A percentile compares a stretch with the other conserved stretches of the same genome.
phyloP scores from a whole-genome alignment of 1,140 invertebrate species.

The Pomacea maculata region DNA sequence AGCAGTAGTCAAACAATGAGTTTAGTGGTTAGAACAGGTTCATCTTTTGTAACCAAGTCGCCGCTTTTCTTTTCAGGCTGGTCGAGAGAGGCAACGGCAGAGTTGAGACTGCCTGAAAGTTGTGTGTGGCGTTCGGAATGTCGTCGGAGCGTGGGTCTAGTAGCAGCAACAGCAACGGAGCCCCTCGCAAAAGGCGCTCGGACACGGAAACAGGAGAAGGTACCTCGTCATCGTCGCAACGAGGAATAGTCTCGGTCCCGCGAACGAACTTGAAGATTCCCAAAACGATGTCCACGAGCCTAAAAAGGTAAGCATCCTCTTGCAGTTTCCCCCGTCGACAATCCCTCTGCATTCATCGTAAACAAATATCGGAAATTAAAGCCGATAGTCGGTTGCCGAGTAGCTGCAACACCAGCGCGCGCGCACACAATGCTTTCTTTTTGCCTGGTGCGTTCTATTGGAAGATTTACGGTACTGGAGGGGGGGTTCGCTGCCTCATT shows the following conservation, averaged over 20 bases:
- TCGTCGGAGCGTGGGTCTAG: conserved; percentile 18
- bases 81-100: not conserved
- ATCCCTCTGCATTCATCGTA: not conserved
- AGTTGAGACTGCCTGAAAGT: not conserved
- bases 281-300: conserved; percentile 37
- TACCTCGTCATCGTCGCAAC: conserved; percentile 13
- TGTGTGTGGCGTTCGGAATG: conserved; percentile 5
- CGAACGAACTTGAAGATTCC: conserved; percentile 28
- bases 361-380: not conserved
- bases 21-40: conserved; percentile 22
- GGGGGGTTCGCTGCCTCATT: conserved; percentile 30
- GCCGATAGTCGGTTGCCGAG: not conserved
- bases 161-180: conserved; percentile 16
- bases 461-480: conserved; percentile 15
- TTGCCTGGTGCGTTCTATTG: conserved; percentile 13
- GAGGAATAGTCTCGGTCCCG: conserved; percentile 7
- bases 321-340: not conserved
- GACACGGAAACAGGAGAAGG: conserved; percentile 21
- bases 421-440: conserved; percentile 7
- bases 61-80: conserved; percentile 21
- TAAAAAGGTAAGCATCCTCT: conserved; percentile 34
- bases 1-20: conserved; percentile 20
- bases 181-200: conserved; percentile 1
- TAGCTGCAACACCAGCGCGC: not conserved
- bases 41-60: conserved; percentile 14